Evolutionary conservation across 2,888 invertebrate species (phyloP).

Genomic region (Cyaniris semiargus): DNA sequence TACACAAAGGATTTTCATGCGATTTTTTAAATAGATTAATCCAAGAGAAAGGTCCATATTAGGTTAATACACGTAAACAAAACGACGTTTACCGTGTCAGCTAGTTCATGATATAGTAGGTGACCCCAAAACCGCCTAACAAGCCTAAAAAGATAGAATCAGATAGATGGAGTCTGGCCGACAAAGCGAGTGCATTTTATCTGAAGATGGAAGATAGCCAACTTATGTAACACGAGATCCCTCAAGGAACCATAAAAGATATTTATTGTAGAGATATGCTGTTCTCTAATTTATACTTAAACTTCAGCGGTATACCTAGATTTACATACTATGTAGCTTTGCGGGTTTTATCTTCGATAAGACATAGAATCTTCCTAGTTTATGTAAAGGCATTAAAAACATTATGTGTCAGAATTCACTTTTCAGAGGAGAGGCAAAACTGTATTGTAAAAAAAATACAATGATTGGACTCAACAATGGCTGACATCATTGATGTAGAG

Average conservation of each 20-base stretch:
- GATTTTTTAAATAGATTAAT: no score
- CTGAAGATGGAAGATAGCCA: constrained; percentile 23
- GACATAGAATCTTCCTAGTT: neutral
- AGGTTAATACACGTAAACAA: neutral
- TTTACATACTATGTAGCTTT: neutral
- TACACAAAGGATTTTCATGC: no score
- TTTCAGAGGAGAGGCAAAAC: no score
- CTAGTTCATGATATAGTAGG: neutral
- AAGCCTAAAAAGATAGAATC: constrained; percentile 5
- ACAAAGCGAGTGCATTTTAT: constrained; percentile 16
- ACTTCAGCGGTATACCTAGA: neutral
- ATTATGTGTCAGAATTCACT: no score
- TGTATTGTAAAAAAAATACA: no score
- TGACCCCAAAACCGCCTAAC: neutral
- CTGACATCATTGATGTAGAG: no score
- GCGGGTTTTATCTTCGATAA: neutral
- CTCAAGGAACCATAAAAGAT: constrained; percentile 22
- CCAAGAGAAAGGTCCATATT: no score
- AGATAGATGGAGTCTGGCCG: constrained; percentile 9
- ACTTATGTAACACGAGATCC: constrained; percentile 9
- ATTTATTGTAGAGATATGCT: constrained; percentile 21
- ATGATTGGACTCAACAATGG: no score
- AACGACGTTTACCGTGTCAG: neutral
- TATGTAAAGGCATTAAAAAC: no score
- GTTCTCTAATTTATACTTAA: neutral